Evolutionary conservation across 2,888 invertebrate genomes (phyloP), one percentile per base, ranked within the genome.

Genomic region (Eudasyphora cyanicolor): DNA sequence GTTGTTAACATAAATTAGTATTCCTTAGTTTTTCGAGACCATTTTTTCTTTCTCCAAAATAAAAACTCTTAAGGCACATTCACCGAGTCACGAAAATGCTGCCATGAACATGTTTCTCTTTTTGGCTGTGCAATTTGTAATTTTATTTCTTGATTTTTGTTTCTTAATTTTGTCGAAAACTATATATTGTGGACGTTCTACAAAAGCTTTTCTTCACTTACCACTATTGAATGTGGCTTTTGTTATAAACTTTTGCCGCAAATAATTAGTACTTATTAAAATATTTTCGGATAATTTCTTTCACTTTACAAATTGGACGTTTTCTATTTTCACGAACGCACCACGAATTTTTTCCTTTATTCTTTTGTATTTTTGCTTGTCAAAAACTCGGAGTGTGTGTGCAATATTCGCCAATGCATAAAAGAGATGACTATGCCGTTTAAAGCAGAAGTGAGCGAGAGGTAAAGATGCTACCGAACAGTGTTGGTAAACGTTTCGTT

Each of bases 181-280:
- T 27, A 51, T 45, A 21, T 38, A 49, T 54, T 6, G 12, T n/a
- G 2, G 17, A 51, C 29, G 8, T n/a, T 73, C 14, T 27, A 14
- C 19, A 45, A 27, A n/a, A 14, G 45, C n/a, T 14, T 29, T 27
- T 17, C 29, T 24, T 51, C 83, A 86, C 87, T 87, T 86, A 87
- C 87, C 86, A 85, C 85, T 85, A 86, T 70, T 86, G 76, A 80
- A 79, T 76, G 81, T 81, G 76, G 78, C 19, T 85, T 85, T 85
- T 86, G 67, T 83, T 73, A 73, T 78, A 82, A 82, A 85, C 86
- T 85, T 82, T 82, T 77, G 17, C 51, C 64, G 71, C 60, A 79
- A 81, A 78, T 67, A 79, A 69, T 45, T 79, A 32, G 74, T 77
- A 76, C 1, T 27, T 32, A 21, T 76, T 74, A 76, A 71, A 38